Base-by-base conservation (phyloP, 2,797 vertebrate genomes). In the Pseudotriccus pelzelni region DNA sequence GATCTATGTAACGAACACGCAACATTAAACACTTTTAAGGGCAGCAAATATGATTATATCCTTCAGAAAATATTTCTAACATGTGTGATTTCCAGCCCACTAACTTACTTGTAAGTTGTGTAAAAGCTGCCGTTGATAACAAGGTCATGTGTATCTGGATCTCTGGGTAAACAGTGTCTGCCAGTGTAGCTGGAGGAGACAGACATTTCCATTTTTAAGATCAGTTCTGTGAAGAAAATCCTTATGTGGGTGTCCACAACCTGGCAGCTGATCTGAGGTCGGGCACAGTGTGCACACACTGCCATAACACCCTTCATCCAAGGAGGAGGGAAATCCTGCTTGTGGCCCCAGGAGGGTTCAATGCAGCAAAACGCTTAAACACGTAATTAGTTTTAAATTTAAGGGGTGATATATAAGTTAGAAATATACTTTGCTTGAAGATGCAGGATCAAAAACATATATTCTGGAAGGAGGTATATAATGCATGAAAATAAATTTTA, bases 11-110 rank as follows among this genome's bases (percentile, higher is more conserved):
- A 63, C 47, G 67, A 87, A 83, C 55, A 37, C 44, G 47, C 76
- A 89, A 76, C 53, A 55, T 69, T 83, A 94, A 92, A 67, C n/a
- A 66, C 55, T 70, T 91, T 73, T 87, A 92, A 85, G 47, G 67
- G 66, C 49, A 85, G 59, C 44, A 91, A 92, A 84, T 80, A 84
- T 6, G 12, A 87, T 66, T 28, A 39, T 67, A 81, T 56, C 62
- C 84, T 95, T 91, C 91, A 95, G 88, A 89, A 95, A 94, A 87
- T 70, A 76, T 76, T 90, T 89, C 73, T 89, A 37, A 89, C 91
- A 70, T 47, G 43, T 93, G 60, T 74, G 82, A 72, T 94, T 90
- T 93, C 68, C 87, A 84, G 11, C 66, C 58, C 80, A 87, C 86
- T 89, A 85, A 78, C 87, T 85, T 81, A 52, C 56, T 84, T 53